Evolutionary conservation across 2,888 invertebrate species (phyloP).

Genomic region (Andrena camellia): DNA sequence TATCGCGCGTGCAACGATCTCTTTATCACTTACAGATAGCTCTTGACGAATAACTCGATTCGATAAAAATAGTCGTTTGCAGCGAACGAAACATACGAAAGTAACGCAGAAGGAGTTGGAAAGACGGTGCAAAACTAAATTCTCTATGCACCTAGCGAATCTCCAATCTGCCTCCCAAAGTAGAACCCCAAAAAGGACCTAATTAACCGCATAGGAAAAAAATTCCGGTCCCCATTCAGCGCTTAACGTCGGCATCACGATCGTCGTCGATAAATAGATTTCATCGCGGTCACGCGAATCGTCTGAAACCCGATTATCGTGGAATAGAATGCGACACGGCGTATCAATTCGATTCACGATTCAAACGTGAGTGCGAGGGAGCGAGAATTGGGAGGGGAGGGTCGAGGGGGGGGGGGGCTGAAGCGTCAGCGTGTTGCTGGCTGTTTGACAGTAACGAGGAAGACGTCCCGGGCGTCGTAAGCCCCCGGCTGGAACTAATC

Average conservation of each 20-base stretch:
- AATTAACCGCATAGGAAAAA: neutral
- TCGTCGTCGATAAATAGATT: constrained; percentile 63
- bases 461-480: constrained; percentile 67
- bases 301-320: constrained; percentile 69
- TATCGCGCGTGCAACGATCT: too few species aligned
- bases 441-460: constrained; percentile 72
- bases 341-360: constrained; percentile 72
- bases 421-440: constrained; percentile 58
- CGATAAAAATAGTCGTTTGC: too few species aligned
- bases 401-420: neutral
- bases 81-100: too few species aligned
- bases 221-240: constrained; percentile 11
- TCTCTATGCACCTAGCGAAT: neutral
- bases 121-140: too few species aligned
- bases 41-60: too few species aligned
- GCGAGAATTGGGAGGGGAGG: neutral
- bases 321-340: constrained; percentile 67
- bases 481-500: constrained; percentile 70
- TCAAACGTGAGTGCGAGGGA: constrained; percentile 43
- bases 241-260: constrained; percentile 43
- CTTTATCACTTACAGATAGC: too few species aligned
- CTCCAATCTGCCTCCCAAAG: neutral
- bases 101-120: too few species aligned
- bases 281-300: constrained; percentile 67
- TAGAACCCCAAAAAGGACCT: neutral